phyloP scores from a whole-genome alignment of 2,113 vertebrate species.

The Cyprinodon tularosa region DNA sequence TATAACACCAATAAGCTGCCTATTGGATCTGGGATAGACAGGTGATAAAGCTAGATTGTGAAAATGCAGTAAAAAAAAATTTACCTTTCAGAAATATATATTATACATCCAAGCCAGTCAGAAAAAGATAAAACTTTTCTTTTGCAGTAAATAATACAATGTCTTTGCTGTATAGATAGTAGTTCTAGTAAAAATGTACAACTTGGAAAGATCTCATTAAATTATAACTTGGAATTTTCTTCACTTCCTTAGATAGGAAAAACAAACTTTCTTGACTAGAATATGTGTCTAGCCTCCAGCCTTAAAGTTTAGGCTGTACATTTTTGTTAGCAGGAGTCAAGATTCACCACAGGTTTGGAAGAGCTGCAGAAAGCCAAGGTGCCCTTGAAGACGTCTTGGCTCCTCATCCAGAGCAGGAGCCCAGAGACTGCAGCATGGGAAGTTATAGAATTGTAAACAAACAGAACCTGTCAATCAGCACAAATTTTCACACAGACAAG shows the following conservation, averaged over 20 bases:
- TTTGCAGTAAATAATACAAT: conserved; percentile 8
- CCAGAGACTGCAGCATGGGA: conserved; percentile 44
- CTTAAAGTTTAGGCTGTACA: conserved; percentile 32
- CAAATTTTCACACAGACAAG: conserved; percentile 32
- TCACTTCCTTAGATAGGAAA: conserved; percentile 42
- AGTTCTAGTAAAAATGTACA: not conserved
- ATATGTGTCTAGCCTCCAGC: conserved; percentile 45
- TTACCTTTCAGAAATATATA: conserved; percentile 9
- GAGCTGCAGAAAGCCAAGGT: conserved; percentile 61
- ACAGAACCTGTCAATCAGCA: conserved; percentile 71
- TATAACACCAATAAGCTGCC: conserved; percentile 4
- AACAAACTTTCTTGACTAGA: conserved; percentile 38
- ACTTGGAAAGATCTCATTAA: not conserved
- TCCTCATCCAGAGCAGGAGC: conserved; percentile 53
- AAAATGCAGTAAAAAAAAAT: not conserved
- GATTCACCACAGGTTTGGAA: conserved; percentile 39
- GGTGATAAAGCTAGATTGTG: not conserved
- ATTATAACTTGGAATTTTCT: conserved; percentile 46
- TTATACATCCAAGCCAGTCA: conserved; percentile 11
- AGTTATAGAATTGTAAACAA: conserved; percentile 43
- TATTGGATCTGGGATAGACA: conserved; percentile 23
- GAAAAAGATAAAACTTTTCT: conserved; percentile 21
- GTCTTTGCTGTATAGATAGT: conserved; percentile 19
- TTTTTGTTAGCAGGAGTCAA: conserved; percentile 7
- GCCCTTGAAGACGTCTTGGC: conserved; percentile 44